A percentile compares a stretch with the other conserved stretches of the same genome.
Evolutionary conservation across 2,113 vertebrate species (phyloP).

Genomic region (Gasterosteus aculeatus): DNA sequence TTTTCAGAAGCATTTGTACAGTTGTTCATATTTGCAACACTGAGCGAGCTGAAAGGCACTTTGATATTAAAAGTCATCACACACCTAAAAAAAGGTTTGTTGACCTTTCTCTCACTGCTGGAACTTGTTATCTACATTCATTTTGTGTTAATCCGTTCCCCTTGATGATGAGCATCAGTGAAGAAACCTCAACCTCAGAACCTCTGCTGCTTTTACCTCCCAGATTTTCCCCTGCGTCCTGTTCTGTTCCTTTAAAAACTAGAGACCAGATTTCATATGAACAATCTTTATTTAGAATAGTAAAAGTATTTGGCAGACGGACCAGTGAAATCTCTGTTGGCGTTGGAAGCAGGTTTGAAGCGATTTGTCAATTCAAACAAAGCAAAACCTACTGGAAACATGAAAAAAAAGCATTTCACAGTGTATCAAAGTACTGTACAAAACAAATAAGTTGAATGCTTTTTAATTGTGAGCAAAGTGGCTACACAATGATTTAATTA

Average conservation of each 20-base stretch:
- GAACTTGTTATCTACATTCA: background rate
- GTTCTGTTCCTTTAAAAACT: background rate
- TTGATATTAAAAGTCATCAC: background rate
- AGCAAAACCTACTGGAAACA: background rate
- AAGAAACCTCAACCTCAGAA: too few species aligned
- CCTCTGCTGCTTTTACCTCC: background rate
- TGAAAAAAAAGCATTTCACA: conserved; percentile 63
- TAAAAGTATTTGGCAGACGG: conserved; percentile 44
- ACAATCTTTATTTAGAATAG: conserved; percentile 64
- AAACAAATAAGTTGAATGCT: conserved; percentile 35
- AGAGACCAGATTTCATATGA: conserved; percentile 4
- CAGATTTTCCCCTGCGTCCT: background rate
- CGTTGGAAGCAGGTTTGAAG: conserved; percentile 27
- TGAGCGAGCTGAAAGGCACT: background rate
- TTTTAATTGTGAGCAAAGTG: conserved; percentile 32
- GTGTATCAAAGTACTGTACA: conserved; percentile 76
- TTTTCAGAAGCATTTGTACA: background rate
- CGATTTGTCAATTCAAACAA: conserved; percentile 13
- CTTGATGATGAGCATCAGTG: background rate
- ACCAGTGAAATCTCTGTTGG: conserved; percentile 59
- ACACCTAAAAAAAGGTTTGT: background rate
- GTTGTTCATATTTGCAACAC: background rate
- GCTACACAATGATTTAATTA: conserved; percentile 28
- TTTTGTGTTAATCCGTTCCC: background rate
- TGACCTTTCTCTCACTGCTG: background rate